A percentile compares a stretch with the other conserved stretches of the same genome.
Evolutionary conservation across 2,888 invertebrate species (phyloP).

Genomic region (Melipona bicolor): DNA sequence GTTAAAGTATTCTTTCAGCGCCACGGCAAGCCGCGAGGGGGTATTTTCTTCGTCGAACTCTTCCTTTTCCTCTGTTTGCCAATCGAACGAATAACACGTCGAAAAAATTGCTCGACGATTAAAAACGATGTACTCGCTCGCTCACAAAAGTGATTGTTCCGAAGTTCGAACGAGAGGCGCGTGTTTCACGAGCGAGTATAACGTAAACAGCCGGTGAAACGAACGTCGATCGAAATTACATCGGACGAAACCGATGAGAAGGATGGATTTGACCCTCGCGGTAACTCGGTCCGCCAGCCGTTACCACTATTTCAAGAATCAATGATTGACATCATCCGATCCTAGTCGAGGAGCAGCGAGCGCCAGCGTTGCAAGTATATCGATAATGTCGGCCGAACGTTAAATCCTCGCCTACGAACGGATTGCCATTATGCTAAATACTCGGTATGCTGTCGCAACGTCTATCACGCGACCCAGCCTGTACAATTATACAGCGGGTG

Average conservation of each 20-base stretch:
- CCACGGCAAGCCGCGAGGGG: no score
- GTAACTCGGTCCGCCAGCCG: slow-evolving; percentile 27
- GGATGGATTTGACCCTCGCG: slow-evolving; percentile 35
- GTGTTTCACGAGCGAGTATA: not conserved
- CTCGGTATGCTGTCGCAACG: slow-evolving; percentile 2
- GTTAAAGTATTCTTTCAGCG: no score
- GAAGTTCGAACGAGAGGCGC: not conserved
- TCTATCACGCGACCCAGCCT: no score
- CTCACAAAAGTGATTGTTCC: no score
- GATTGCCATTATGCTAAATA: slow-evolving; percentile 49
- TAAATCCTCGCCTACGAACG: slow-evolving; percentile 21
- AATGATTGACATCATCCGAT: slow-evolving; percentile 15
- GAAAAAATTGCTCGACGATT: no score
- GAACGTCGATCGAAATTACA: slow-evolving; percentile 28
- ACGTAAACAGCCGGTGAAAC: slow-evolving; percentile 6
- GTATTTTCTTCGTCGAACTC: no score
- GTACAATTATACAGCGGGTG: no score
- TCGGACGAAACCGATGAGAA: slow-evolving; percentile 14
- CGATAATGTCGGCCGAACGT: slow-evolving; percentile 39
- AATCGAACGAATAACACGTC: no score
- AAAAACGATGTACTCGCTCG: no score
- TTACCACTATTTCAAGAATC: slow-evolving; percentile 12
- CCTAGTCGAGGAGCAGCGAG: not conserved
- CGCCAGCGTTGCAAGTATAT: slow-evolving; percentile 21
- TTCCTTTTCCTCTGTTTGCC: no score